Base-by-base conservation (phyloP, 1,140 invertebrate species). In the Vanessa atalanta region DNA sequence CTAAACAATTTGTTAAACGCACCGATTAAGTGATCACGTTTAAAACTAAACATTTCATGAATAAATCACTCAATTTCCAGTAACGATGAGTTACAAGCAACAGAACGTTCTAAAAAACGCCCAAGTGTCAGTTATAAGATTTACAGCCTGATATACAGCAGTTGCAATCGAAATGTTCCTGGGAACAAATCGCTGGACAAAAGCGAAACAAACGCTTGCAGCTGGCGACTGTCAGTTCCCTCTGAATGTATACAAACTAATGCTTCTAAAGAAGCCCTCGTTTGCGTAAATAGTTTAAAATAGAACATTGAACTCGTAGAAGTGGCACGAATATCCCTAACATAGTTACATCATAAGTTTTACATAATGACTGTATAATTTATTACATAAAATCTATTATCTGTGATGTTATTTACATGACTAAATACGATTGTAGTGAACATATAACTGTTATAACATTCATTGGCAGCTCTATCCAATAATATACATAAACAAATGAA, bases 191-290 rank as follows among this genome's bases (percentile, higher is more conserved):
- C 48, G 48, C n/a, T 64, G 63, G 65, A 53, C 71, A 63, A 57
- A 77, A 79, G 68, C 65, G 67, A 69, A 81, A 77, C 75, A 80
- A 74, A 78, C 57, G 48, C 7, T 68, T 64, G 53, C 77, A 81
- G 79, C 79, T 81, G 81, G 60, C 68, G 70, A 78, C 75, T 68
- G 76, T 79, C 79, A 65, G 73, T 81, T 76, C 48, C 51, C 65
- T 50, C 12, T 47, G 37, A 47, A 72, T 79, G 60, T 75, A 79
- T 78, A 81, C 74, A 79, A 79, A 79, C 75, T 60, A 43, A 43
- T 43, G 71, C 71, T 73, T 53, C 67, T 55, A 67, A 70, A 43
- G 71, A 70, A 70, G 57, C 15, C 16, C 67, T 69, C 65, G 65
- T 65, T 65, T 68, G 75, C 43, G 65, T 68, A 51, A 73, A 73